Percentiles rank a stretch among this genome's conserved stretches.
These are phyloP conservation scores for Dromas ardeola DNA, from an alignment of 2,113 vertebrate genomes.

Conservation along the genomic window DNA sequence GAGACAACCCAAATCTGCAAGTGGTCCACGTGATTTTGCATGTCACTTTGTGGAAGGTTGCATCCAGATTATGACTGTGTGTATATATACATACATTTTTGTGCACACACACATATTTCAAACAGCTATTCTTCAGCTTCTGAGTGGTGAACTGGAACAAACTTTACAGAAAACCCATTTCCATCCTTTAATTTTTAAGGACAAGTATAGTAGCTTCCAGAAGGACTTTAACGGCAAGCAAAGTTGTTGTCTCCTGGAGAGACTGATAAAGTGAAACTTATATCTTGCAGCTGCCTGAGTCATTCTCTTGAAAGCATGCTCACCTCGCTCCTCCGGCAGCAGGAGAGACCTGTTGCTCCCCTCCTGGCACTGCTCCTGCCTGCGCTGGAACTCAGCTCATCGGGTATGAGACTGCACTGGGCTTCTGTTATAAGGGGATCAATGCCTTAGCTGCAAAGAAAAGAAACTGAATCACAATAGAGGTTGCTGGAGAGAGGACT, in stretches of 20 bases:
- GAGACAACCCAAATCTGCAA: background rate
- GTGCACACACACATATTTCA: fast-evolving
- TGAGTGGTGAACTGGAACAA: background rate
- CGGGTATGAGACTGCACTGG: fast-evolving
- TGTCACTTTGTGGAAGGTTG: background rate
- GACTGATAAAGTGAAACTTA: background rate
- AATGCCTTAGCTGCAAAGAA: background rate
- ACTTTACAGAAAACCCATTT: background rate
- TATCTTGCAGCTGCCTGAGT: conserved; percentile 15
- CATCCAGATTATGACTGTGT: background rate
- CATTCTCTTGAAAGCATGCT: background rate
- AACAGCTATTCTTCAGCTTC: background rate
- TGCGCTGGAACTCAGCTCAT: background rate
- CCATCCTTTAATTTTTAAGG: background rate
- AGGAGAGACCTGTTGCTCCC: background rate
- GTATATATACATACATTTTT: no score
- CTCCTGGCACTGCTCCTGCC: background rate
- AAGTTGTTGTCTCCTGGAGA: conserved; percentile 15
- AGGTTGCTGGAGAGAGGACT: background rate
- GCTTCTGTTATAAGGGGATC: background rate
- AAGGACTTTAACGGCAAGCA: background rate
- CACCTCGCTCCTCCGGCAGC: background rate
- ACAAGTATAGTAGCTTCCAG: background rate
- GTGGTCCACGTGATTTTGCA: background rate
- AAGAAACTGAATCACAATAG: background rate